Conservation (phyloP, 2,888 invertebrate genomes). For the Chirona hameri region DNA sequence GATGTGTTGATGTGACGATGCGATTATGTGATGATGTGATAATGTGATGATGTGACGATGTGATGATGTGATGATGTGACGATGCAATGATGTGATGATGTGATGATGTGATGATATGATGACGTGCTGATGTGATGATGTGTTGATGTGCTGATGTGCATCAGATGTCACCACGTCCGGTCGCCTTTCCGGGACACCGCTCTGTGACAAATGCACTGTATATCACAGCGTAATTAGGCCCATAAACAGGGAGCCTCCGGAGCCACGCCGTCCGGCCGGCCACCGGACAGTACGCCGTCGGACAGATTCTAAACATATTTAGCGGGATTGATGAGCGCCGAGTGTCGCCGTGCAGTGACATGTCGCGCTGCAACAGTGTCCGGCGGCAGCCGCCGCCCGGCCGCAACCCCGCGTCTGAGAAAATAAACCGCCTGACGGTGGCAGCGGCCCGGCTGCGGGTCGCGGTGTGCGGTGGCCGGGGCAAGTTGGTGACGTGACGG, state of each 20-base stretch:
- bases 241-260: neutral
- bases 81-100: too few species aligned
- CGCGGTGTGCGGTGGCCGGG: too few species aligned
- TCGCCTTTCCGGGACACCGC: neutral
- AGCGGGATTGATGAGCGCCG: neutral
- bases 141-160: neutral
- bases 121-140: too few species aligned
- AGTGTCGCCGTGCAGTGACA: neutral
- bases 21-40: too few species aligned
- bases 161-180: neutral
- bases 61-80: too few species aligned
- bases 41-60: too few species aligned
- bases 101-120: too few species aligned
- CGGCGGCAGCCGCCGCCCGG: neutral
- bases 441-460: too few species aligned
- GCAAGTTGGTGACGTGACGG: too few species aligned
- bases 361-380: neutral
- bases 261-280: neutral
- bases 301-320: conserved; percentile 11
- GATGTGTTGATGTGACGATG: too few species aligned
- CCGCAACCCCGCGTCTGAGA: neutral
- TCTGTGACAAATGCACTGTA: conserved; percentile 3
- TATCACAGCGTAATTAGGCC: neutral
- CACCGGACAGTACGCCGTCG: neutral
- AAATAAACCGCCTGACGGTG: neutral